Evolutionary conservation across 2,797 vertebrate genomes (phyloP).

Genomic region (Falco novaeseelandiae): DNA sequence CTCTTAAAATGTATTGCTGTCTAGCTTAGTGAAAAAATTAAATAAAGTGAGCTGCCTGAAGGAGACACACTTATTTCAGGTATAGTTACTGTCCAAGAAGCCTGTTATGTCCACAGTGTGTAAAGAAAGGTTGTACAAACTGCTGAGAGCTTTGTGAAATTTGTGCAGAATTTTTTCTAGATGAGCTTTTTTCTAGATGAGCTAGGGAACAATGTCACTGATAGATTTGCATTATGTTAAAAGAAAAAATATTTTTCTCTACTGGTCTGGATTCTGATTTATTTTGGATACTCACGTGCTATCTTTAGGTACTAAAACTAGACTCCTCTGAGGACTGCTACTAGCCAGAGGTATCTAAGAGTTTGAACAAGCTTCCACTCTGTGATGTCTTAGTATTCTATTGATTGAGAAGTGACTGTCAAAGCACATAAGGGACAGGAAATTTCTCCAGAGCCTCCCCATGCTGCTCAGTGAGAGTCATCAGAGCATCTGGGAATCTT

Average conservation of each 20-base stretch:
- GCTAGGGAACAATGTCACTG: background rate
- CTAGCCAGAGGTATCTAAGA: background rate
- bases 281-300: background rate
- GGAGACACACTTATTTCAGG: background rate
- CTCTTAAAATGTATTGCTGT: background rate
- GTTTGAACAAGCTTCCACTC: background rate
- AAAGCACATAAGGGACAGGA: background rate
- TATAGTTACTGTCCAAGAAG: background rate
- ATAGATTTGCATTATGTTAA: background rate
- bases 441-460: background rate
- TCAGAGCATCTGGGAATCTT: background rate
- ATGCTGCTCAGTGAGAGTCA: background rate
- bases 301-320: background rate
- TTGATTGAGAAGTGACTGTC: background rate
- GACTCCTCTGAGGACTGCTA: background rate
- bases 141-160: background rate
- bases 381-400: background rate
- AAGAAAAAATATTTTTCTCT: background rate
- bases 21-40: slow-evolving; percentile 6
- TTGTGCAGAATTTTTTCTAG: background rate
- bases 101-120: background rate
- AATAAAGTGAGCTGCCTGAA: background rate
- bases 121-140: background rate
- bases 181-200: background rate
- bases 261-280: background rate